Conservation (phyloP, 2,113 vertebrate species). For the Stomatorhinus ivindoensis region DNA sequence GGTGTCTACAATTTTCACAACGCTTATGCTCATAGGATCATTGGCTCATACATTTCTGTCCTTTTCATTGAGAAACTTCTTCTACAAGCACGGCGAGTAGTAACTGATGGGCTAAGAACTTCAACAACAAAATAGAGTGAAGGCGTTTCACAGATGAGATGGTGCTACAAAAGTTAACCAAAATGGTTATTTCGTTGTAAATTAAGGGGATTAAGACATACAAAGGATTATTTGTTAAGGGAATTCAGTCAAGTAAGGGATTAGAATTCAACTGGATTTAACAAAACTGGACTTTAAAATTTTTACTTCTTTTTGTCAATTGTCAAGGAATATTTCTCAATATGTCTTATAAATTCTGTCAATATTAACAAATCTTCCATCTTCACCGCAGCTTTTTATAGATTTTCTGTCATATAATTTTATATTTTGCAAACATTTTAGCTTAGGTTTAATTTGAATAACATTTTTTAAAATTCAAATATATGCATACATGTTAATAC, state of each 20-base stretch:
- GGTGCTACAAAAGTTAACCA: conserved; percentile 1
- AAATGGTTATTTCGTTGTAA: background rate
- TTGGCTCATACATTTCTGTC: background rate
- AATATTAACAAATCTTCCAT: background rate
- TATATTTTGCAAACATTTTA: background rate
- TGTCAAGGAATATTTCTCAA: background rate
- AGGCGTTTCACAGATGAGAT: background rate
- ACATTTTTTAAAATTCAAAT: background rate
- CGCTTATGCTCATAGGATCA: background rate
- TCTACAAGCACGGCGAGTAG: background rate
- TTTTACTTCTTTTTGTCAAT: background rate
- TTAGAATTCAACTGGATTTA: background rate
- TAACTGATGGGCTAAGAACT: background rate
- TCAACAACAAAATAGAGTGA: background rate
- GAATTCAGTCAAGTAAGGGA: background rate
- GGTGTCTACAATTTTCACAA: background rate
- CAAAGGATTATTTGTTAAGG: background rate
- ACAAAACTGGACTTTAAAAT: background rate
- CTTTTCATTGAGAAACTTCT: background rate
- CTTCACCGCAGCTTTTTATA: background rate
- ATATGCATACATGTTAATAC: background rate
- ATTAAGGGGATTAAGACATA: background rate
- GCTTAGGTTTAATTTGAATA: background rate
- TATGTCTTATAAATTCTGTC: background rate
- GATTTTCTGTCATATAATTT: background rate